These are phyloP conservation scores for Lophochroa leadbeateri DNA, from an alignment of 2,113 vertebrate genomes.

Conservation along the genomic window DNA sequence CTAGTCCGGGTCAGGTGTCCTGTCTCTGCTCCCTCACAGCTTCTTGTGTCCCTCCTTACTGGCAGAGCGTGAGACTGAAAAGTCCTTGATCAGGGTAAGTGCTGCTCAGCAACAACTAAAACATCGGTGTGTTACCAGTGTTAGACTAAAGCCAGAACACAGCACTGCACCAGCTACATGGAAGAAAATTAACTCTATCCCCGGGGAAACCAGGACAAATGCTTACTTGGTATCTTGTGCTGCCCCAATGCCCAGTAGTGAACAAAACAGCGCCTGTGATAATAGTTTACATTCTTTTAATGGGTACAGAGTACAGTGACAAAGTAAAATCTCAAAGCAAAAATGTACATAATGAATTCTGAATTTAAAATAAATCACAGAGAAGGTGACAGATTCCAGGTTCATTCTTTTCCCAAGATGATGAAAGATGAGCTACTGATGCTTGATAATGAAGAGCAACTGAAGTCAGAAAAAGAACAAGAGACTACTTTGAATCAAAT, in stretches of 20 bases:
- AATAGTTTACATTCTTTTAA: not conserved
- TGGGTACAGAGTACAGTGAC: not conserved
- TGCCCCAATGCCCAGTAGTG: not conserved
- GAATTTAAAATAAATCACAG: not conserved
- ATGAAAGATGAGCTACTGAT: not conserved
- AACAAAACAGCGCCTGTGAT: not conserved
- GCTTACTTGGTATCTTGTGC: not conserved
- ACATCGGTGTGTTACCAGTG: not conserved
- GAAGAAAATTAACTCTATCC: not conserved
- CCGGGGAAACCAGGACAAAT: not conserved
- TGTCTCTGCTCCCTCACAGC: not conserved
- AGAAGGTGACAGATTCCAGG: constrained; percentile 1
- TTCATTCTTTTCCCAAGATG: not conserved
- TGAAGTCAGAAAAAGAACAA: not conserved
- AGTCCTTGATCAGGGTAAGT: not conserved
- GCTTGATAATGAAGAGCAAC: not conserved
- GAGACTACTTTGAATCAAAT: not conserved
- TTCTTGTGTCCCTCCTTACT: not conserved
- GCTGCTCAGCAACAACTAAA: not conserved
- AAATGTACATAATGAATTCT: constrained; percentile 38
- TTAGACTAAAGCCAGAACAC: not conserved
- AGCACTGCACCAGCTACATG: not conserved
- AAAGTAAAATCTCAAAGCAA: constrained; percentile 14
- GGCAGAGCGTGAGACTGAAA: not conserved
- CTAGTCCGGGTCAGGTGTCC: not conserved